phyloP scores from a whole-genome alignment of 2,888 invertebrate genomes.

The Calliopum simillimum region DNA sequence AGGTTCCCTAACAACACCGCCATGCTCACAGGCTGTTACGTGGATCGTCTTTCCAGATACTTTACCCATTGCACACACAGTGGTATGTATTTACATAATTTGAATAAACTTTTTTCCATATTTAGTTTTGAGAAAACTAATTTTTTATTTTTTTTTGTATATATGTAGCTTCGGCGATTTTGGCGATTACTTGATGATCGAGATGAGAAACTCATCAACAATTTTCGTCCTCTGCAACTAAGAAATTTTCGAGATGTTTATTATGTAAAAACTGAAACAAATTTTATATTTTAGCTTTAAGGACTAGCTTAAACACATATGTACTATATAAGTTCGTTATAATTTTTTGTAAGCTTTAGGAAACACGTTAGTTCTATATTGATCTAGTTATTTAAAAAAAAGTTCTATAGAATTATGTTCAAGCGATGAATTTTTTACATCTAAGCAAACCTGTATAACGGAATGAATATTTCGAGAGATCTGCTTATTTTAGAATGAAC shows the following conservation, averaged over 20 bases:
- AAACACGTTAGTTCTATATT: neutral
- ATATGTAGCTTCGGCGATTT: conserved; percentile 55
- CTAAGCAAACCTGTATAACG: no score
- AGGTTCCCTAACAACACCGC: conserved; percentile 82
- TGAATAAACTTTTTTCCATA: neutral
- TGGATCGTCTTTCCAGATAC: conserved; percentile 77
- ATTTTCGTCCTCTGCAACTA: conserved; percentile 55
- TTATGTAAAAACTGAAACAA: conserved; percentile 43
- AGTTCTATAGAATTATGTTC: conserved; percentile 4
- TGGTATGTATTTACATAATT: conserved; percentile 45
- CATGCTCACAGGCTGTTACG: conserved; percentile 76
- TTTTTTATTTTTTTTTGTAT: conserved; percentile 24
- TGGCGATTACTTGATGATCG: conserved; percentile 54
- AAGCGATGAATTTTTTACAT: no score
- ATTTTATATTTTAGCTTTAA: conserved; percentile 40
- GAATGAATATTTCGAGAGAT: no score
- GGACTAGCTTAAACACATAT: conserved; percentile 28
- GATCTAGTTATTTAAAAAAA: neutral
- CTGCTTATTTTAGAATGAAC: no score
- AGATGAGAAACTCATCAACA: conserved; percentile 49
- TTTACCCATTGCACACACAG: conserved; percentile 66
- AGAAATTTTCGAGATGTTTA: conserved; percentile 53
- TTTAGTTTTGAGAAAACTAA: neutral
- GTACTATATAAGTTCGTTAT: neutral
- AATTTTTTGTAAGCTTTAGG: neutral